Conservation (phyloP, 2,113 vertebrate species). For the Lanius ludovicianus region DNA sequence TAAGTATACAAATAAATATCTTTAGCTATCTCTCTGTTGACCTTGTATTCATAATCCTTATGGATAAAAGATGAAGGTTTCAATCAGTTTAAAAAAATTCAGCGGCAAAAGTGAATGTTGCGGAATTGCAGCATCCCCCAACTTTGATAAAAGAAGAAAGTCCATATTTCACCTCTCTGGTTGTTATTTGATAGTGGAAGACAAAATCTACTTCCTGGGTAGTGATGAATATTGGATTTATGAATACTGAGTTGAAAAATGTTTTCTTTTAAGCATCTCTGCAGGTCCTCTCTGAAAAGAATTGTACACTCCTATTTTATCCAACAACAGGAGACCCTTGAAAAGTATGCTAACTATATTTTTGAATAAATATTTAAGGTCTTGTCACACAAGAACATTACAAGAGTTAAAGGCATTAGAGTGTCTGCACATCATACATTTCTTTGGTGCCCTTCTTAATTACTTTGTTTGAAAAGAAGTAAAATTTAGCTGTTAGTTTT, state of each 20-base stretch:
- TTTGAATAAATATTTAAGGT: not conserved
- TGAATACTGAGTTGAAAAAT: not conserved
- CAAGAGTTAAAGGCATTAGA: not conserved
- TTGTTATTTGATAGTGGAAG: not conserved
- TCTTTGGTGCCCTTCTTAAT: not conserved
- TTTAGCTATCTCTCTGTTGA: not conserved
- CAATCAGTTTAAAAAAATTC: not conserved
- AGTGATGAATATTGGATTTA: not conserved
- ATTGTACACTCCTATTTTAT: not conserved
- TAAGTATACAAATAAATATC: not conserved
- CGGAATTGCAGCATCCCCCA: not conserved
- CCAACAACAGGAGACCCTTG: not conserved
- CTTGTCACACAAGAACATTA: not conserved
- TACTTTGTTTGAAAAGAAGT: not conserved
- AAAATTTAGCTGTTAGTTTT: not conserved
- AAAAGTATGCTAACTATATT: not conserved
- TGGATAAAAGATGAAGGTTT: not conserved
- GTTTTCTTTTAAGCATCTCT: not conserved
- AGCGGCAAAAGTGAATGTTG: not conserved
- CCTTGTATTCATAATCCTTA: not conserved
- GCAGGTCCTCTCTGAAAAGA: not conserved
- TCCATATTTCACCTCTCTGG: not conserved
- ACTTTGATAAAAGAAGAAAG: not conserved
- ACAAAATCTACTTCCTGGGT: not conserved
- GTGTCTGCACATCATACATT: not conserved